phyloP scores from a whole-genome alignment of 2,797 vertebrate genomes.

The Pteropus rufus region DNA sequence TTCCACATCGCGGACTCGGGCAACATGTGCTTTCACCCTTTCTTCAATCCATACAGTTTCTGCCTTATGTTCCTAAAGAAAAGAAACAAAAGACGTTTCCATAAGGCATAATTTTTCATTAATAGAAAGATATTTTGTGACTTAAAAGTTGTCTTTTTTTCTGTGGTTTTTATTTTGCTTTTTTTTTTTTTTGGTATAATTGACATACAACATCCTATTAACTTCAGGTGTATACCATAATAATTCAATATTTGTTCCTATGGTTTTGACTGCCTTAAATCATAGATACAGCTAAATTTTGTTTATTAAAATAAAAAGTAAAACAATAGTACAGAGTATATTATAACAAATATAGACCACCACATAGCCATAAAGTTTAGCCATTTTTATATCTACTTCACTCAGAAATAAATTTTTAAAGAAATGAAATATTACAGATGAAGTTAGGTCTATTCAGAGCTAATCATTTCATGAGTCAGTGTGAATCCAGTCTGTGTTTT shows the following conservation, averaged over 20 bases:
- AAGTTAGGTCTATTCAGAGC: neutral
- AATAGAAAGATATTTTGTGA: constrained; percentile 8
- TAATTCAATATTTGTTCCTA: neutral
- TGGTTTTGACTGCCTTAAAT: neutral
- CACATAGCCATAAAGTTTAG: neutral
- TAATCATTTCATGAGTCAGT: neutral
- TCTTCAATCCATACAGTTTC: constrained; percentile 87
- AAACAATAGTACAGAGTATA: neutral
- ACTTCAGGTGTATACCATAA: neutral
- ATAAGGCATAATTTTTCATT: neutral
- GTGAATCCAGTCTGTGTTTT: neutral
- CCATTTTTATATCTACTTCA: neutral
- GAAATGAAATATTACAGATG: neutral
- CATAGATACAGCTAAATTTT: neutral
- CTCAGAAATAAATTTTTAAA: neutral
- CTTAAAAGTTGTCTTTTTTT: neutral
- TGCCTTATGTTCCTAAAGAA: constrained; percentile 80
- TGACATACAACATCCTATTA: neutral
- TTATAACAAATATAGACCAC: neutral
- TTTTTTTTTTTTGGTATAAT: neutral
- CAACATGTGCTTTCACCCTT: constrained; percentile 87
- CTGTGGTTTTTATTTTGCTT: neutral
- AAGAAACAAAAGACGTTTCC: constrained; percentile 55
- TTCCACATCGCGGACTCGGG: constrained; percentile 93
- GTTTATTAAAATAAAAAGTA: neutral